These are phyloP conservation scores for Aspidoscelis tigris DNA, from an alignment of 2,113 vertebrate species.

Conservation along the genomic window DNA sequence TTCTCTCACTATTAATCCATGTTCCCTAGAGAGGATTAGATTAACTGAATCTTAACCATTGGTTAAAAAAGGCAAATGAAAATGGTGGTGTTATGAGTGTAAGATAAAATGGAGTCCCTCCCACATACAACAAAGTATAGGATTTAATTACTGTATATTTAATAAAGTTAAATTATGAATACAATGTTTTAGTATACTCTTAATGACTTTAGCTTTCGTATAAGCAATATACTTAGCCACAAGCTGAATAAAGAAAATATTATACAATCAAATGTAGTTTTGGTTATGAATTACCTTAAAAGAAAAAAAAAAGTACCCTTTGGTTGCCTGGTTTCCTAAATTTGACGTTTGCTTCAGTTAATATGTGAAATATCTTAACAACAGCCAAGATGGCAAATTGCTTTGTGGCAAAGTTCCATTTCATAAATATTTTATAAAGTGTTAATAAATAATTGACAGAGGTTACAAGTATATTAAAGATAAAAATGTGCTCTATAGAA, in stretches of 20 bases:
- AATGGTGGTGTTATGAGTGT: too few species aligned
- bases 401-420: background rate
- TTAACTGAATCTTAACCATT: too few species aligned
- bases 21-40: too few species aligned
- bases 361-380: conserved; percentile 34
- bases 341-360: conserved; percentile 31
- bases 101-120: too few species aligned
- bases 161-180: background rate
- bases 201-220: conserved; percentile 63
- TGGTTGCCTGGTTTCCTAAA: background rate
- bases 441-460: conserved; percentile 35
- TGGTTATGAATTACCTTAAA: background rate
- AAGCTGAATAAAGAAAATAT: conserved; percentile 38
- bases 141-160: too few species aligned
- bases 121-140: too few species aligned
- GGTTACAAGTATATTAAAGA: conserved; percentile 19
- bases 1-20: too few species aligned
- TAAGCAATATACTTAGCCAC: conserved; percentile 59
- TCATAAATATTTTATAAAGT: conserved; percentile 28
- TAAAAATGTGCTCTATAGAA: conserved; percentile 15
- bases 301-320: background rate
- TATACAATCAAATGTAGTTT: conserved; percentile 11
- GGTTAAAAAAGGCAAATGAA: too few species aligned
- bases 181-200: conserved; percentile 18
- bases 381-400: conserved; percentile 15